phyloP scores from a whole-genome alignment of 2,888 invertebrate genomes.

The Polylopha cassiicola region DNA sequence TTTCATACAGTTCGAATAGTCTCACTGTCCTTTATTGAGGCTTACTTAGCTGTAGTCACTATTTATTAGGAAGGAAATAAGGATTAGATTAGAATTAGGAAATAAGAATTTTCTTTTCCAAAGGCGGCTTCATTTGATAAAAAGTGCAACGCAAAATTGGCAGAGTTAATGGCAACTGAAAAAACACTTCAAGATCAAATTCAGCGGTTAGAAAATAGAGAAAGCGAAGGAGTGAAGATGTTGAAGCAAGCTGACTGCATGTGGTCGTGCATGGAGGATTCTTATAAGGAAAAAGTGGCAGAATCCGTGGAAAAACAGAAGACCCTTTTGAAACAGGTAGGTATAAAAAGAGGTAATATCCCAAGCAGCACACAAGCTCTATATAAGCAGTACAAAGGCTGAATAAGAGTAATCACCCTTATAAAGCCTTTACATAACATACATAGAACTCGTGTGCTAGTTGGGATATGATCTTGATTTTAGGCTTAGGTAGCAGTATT shows the following conservation, averaged over 20 bases:
- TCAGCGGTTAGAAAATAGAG: conserved; percentile 75
- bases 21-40: too few relatives aligned
- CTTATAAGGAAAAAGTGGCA: conserved; percentile 59
- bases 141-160: conserved; percentile 57
- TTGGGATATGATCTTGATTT: too few relatives aligned
- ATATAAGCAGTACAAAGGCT: too few relatives aligned
- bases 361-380: too few relatives aligned
- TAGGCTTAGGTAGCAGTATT: too few relatives aligned
- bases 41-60: too few relatives aligned
- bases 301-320: conserved; percentile 48
- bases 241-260: conserved; percentile 77
- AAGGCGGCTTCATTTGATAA: conserved; percentile 57
- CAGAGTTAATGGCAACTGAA: conserved; percentile 72
- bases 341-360: neutral
- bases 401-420: too few relatives aligned
- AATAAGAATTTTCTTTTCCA: conserved; percentile 7
- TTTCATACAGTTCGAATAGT: too few relatives aligned
- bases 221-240: conserved; percentile 71
- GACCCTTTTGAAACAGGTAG: conserved; percentile 45
- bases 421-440: too few relatives aligned
- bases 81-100: too few relatives aligned
- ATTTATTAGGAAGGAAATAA: too few relatives aligned
- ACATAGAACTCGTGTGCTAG: too few relatives aligned
- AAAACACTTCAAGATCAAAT: conserved; percentile 72
- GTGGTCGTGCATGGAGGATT: conserved; percentile 72